A percentile compares a stretch with the other conserved stretches of the same genome.
Evolutionary conservation across 2,113 vertebrate genomes (phyloP).

Genomic region (Tenebrosternarchus preto): DNA sequence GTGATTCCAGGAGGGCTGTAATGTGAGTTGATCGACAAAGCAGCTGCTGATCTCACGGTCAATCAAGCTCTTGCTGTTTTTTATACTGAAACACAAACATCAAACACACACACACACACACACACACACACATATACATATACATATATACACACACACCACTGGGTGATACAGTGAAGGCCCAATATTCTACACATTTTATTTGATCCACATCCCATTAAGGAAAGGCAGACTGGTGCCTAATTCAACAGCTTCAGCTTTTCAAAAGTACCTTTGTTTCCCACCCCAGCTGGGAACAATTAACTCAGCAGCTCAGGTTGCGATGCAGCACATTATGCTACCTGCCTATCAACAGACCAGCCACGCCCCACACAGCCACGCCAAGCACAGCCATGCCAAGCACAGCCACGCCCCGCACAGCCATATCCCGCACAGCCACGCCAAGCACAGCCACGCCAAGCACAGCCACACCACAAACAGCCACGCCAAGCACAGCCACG

Average conservation of each 20-base stretch:
- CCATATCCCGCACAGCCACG: no score
- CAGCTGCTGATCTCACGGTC: background rate
- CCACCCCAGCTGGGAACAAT: constrained; percentile 74
- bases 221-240: constrained; percentile 64
- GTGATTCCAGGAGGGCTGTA: no score
- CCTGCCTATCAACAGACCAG: constrained; percentile 52
- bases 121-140: constrained; percentile 36
- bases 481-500: no score
- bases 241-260: constrained; percentile 75
- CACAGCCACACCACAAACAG: no score
- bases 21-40: no score
- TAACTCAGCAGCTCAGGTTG: constrained; percentile 68
- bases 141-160: constrained; percentile 43
- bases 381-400: no score
- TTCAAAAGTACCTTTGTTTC: constrained; percentile 76
- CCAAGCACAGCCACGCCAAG: no score
- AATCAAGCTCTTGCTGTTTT: background rate
- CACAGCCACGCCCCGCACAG: no score
- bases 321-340: constrained; percentile 64
- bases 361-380: no score
- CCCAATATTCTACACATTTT: constrained; percentile 66
- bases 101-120: constrained; percentile 31
- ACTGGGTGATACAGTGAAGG: constrained; percentile 46
- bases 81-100: constrained; percentile 33
- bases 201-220: constrained; percentile 71